These are phyloP conservation scores for Bombus waltoni DNA, from an alignment of 1,140 invertebrate genomes.

Conservation along the genomic window DNA sequence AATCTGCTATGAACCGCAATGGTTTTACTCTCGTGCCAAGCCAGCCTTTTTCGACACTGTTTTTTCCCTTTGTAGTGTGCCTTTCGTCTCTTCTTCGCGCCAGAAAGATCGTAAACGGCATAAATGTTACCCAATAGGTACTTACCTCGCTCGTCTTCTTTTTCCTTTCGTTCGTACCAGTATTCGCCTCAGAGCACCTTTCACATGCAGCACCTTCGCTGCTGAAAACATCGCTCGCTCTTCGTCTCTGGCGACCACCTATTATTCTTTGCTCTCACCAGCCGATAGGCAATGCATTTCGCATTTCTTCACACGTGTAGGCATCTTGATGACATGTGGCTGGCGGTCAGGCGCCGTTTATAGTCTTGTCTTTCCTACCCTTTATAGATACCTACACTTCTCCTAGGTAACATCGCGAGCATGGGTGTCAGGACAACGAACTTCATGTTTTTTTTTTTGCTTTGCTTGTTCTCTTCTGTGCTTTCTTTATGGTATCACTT, in stretches of 20 bases:
- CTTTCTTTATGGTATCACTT: neutral
- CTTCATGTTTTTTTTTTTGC: neutral
- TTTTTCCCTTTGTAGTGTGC: neutral
- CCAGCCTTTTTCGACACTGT: constrained; percentile 4
- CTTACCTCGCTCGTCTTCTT: constrained; percentile 35
- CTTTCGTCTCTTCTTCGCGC: constrained; percentile 36
- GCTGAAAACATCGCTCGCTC: constrained; percentile 8
- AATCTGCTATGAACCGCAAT: constrained; percentile 65
- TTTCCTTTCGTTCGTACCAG: neutral
- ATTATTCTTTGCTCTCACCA: constrained; percentile 50
- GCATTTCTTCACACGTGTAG: constrained; percentile 44
- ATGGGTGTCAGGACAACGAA: neutral
- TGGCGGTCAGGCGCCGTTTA: constrained; percentile 48
- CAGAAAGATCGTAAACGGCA: constrained; percentile 59
- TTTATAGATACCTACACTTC: neutral
- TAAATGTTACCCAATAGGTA: constrained; percentile 58
- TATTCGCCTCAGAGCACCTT: constrained; percentile 9
- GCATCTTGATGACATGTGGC: constrained; percentile 59
- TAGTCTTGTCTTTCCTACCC: neutral
- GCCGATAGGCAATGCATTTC: constrained; percentile 35
- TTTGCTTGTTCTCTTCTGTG: neutral
- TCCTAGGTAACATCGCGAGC: neutral
- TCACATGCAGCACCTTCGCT: constrained; percentile 25
- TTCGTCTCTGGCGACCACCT: constrained; percentile 52
- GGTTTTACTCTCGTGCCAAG: constrained; percentile 61